These are phyloP conservation scores for Carlito syrichta DNA, from an alignment of 2,113 vertebrate species.

Conservation along the genomic window DNA sequence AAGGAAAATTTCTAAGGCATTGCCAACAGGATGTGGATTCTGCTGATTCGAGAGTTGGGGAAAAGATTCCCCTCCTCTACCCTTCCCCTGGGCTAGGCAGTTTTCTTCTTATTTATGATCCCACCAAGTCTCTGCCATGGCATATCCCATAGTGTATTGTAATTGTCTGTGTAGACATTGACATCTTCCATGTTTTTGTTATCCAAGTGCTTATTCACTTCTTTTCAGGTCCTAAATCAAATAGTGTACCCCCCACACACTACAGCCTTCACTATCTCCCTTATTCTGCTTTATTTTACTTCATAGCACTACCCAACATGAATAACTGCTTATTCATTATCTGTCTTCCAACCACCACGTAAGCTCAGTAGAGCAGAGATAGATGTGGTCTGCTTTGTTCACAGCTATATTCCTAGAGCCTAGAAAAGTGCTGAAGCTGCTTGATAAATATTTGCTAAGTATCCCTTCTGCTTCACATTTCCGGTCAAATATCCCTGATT, in stretches of 20 bases:
- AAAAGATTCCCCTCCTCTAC: not conserved
- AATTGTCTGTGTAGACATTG: not conserved
- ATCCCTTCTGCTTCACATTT: not conserved
- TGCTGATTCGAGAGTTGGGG: not conserved
- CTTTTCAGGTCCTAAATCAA: not conserved
- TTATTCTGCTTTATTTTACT: not conserved
- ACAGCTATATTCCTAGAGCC: not conserved
- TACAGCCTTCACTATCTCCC: not conserved
- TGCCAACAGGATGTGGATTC: not conserved
- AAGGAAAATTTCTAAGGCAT: not conserved
- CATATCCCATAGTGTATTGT: not conserved
- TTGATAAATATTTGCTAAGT: not conserved
- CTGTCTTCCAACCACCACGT: not conserved
- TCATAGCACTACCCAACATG: not conserved
- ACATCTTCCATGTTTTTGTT: not conserved
- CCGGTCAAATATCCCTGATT: not conserved
- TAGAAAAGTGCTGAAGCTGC: not conserved
- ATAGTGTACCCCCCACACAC: accelerated
- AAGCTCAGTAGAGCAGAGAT: not conserved
- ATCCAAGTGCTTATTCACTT: not conserved
- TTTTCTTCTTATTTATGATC: not conserved
- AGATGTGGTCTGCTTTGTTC: not conserved
- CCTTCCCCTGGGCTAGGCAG: not conserved
- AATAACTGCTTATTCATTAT: not conserved
- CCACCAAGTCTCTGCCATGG: not conserved